These are phyloP conservation scores for Bujurquina vittata DNA, from an alignment of 2,113 vertebrate genomes.

Conservation along the genomic window DNA sequence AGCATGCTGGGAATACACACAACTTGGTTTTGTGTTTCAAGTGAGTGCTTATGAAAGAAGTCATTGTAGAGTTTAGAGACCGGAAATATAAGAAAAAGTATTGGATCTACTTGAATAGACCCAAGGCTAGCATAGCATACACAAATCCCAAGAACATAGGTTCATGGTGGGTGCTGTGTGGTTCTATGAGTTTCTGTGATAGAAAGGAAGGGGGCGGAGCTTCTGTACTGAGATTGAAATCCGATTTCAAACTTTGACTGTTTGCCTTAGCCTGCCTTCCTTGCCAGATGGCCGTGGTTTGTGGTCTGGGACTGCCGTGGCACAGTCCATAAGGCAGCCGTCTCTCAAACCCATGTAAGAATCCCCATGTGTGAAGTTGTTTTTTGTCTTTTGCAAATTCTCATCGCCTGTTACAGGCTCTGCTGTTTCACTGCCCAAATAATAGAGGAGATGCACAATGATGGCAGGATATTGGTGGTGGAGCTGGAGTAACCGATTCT, in stretches of 20 bases:
- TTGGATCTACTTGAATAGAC: not conserved
- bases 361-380: slow-evolving; percentile 60
- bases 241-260: slow-evolving; percentile 50
- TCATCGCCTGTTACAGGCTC: slow-evolving; percentile 56
- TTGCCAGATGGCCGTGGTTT: slow-evolving; percentile 72
- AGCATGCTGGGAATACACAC: not conserved
- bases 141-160: not conserved
- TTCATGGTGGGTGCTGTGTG: not conserved
- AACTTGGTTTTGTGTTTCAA: slow-evolving; percentile 17
- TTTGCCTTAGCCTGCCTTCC: slow-evolving; percentile 49
- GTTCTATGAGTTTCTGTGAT: not conserved
- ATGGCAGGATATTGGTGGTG: slow-evolving; percentile 3
- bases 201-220: not conserved
- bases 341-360: slow-evolving; percentile 71
- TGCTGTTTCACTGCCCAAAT: slow-evolving; percentile 52
- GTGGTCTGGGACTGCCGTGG: slow-evolving; percentile 65
- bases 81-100: not conserved
- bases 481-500: slow-evolving; percentile 21
- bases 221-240: slow-evolving; percentile 31
- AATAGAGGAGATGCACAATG: slow-evolving; percentile 41
- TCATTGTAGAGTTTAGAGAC: slow-evolving; percentile 6
- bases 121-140: not conserved
- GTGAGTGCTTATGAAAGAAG: not conserved
- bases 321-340: slow-evolving; percentile 76
- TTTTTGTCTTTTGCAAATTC: slow-evolving; percentile 61